phyloP scores from a whole-genome alignment of 2,888 invertebrate species.

The Hybos culiciformis region DNA sequence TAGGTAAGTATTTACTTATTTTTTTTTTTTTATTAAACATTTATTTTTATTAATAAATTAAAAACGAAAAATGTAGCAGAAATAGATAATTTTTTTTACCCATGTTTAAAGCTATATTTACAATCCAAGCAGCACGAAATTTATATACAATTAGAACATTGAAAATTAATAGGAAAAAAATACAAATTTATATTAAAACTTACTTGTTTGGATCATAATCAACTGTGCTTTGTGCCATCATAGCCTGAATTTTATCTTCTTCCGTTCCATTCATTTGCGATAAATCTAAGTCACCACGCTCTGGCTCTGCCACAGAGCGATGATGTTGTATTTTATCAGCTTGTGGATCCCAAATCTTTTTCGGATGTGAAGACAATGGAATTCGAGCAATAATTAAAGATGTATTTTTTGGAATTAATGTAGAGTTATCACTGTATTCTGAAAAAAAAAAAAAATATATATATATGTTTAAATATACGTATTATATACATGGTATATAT shows the following conservation, averaged over 20 bases:
- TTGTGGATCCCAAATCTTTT: conserved; percentile 56
- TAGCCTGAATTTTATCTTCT: conserved; percentile 93
- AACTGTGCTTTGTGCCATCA: conserved; percentile 93
- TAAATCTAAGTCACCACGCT: conserved; percentile 60
- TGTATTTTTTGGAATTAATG: conserved; percentile 92
- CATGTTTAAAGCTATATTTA: conserved; percentile 1
- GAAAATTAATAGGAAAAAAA: not conserved
- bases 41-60: no score
- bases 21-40: no score
- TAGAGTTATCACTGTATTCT: conserved; percentile 86
- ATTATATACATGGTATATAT: no score
- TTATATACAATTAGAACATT: not conserved
- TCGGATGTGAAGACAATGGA: conserved; percentile 66
- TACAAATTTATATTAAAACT: conserved; percentile 28
- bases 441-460: conserved; percentile 26
- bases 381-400: conserved; percentile 89
- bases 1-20: no score
- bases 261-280: conserved; percentile 85
- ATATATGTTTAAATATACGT: no score
- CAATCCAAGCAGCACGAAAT: not conserved
- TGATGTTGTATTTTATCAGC: conserved; percentile 33
- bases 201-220: conserved; percentile 97
- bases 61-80: no score
- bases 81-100: conserved; percentile 1
- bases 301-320: conserved; percentile 38